Evolutionary conservation across 2,113 vertebrate species (phyloP).

Genomic region (Planiliza haematocheilus): DNA sequence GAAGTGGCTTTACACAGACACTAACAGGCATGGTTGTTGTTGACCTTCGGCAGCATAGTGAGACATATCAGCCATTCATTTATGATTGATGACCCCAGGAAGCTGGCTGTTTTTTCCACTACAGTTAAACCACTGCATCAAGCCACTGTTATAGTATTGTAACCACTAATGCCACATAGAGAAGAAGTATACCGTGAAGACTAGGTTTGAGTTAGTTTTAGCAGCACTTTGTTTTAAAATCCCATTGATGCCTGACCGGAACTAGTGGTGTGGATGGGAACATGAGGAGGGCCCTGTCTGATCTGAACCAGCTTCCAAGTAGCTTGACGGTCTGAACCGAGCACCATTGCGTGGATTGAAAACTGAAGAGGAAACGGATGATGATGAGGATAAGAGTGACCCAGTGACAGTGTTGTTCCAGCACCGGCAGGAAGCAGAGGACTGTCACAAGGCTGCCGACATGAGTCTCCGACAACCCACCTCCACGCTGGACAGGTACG

Average conservation of each 20-base stretch:
- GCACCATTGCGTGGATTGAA: slow-evolving; percentile 48
- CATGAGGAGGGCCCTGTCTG: slow-evolving; percentile 61
- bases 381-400: slow-evolving; percentile 33
- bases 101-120: slow-evolving; percentile 46
- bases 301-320: slow-evolving; percentile 42
- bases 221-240: slow-evolving; percentile 24
- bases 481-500: slow-evolving; percentile 85
- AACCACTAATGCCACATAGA: slow-evolving; percentile 25
- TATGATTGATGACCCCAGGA: slow-evolving; percentile 72
- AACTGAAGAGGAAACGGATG: slow-evolving; percentile 47
- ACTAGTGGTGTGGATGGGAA: slow-evolving; percentile 26
- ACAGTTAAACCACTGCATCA: slow-evolving; percentile 18
- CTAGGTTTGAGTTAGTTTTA: slow-evolving; percentile 10
- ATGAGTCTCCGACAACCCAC: slow-evolving; percentile 84
- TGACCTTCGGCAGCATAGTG: slow-evolving; percentile 50
- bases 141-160: slow-evolving; percentile 11
- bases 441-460: slow-evolving; percentile 62
- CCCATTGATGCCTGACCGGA: slow-evolving; percentile 25
- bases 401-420: slow-evolving; percentile 66
- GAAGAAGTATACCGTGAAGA: neutral
- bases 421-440: slow-evolving; percentile 60
- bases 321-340: slow-evolving; percentile 43
- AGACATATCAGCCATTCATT: slow-evolving; percentile 70
- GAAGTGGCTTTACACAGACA: slow-evolving; percentile 9
- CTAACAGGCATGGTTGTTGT: slow-evolving; percentile 38